A percentile compares a stretch with the other conserved stretches of the same genome.
phyloP scores from a whole-genome alignment of 2,797 vertebrate species.

The Gila robusta region DNA sequence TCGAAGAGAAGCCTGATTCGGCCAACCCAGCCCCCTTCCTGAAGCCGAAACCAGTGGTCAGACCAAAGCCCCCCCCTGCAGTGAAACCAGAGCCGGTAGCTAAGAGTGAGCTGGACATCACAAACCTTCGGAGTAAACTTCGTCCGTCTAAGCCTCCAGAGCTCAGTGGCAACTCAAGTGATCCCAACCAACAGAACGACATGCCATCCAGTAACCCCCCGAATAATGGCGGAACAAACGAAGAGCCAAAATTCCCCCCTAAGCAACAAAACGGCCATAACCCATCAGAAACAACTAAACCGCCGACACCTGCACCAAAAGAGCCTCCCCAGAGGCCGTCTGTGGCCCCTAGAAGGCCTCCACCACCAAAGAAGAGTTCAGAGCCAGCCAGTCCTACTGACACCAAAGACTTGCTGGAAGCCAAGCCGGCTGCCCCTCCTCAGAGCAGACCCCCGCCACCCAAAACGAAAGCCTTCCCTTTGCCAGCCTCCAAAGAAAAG shows the following conservation, averaged over 20 bases:
- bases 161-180: conserved; percentile 69
- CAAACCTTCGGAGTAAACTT: conserved; percentile 93
- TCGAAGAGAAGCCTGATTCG: conserved; percentile 83
- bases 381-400: conserved; percentile 78
- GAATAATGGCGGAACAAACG: conserved; percentile 69
- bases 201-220: conserved; percentile 40
- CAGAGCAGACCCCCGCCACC: conserved; percentile 85
- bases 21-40: conserved; percentile 74
- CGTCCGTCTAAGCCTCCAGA: conserved; percentile 89
- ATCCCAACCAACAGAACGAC: conserved; percentile 71
- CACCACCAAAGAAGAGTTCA: conserved; percentile 90
- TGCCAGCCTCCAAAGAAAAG: conserved; percentile 70
- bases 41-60: conserved; percentile 90
- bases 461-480: conserved; percentile 84
- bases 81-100: conserved; percentile 83
- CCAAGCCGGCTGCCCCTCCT: conserved; percentile 63
- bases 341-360: conserved; percentile 89
- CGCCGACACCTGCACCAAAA: conserved; percentile 74
- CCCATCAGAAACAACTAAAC: conserved; percentile 73
- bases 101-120: conserved; percentile 91
- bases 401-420: conserved; percentile 79
- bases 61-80: conserved; percentile 88
- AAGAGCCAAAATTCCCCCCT: conserved; percentile 76
- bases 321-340: conserved; percentile 87
- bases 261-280: conserved; percentile 82